Conservation (phyloP, 2,888 invertebrate genomes). For the Caradrina kadenii region DNA sequence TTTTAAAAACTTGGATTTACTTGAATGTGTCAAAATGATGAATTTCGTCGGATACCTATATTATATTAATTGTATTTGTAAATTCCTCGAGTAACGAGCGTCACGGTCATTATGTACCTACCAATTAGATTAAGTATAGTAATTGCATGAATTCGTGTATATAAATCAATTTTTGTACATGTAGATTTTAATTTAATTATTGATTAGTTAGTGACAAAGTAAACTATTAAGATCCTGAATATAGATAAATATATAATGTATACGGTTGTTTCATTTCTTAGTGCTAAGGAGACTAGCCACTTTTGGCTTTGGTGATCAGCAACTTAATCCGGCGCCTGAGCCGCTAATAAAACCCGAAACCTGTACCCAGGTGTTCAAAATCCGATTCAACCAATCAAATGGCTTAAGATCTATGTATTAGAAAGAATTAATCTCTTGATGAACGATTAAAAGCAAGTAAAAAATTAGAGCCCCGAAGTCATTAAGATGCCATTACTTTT, state of each 20-base stretch:
- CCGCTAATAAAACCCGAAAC: too few relatives aligned
- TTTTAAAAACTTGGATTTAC: conserved; percentile 73
- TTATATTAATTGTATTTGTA: conserved; percentile 79
- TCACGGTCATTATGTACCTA: conserved; percentile 79
- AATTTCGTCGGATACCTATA: conserved; percentile 66
- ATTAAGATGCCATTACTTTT: neutral
- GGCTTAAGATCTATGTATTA: too few relatives aligned
- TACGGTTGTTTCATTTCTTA: conserved; percentile 59
- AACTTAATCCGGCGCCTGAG: too few relatives aligned
- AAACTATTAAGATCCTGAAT: conserved; percentile 88
- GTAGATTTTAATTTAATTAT: conserved; percentile 88
- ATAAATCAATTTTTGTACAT: conserved; percentile 90
- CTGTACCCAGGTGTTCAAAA: too few relatives aligned
- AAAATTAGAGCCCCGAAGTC: neutral
- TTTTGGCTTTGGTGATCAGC: neutral
- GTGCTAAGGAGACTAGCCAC: neutral
- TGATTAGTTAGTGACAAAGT: conserved; percentile 87
- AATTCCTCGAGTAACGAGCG: conserved; percentile 77
- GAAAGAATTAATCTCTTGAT: too few relatives aligned
- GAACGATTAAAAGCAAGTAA: neutral
- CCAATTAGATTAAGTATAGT: conserved; percentile 83
- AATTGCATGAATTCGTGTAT: conserved; percentile 87
- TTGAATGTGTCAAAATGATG: conserved; percentile 75
- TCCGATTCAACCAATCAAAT: too few relatives aligned
- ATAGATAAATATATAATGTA: conserved; percentile 83